These are phyloP conservation scores for Acronicta leporina DNA, from an alignment of 2,888 invertebrate genomes.

Conservation along the genomic window DNA sequence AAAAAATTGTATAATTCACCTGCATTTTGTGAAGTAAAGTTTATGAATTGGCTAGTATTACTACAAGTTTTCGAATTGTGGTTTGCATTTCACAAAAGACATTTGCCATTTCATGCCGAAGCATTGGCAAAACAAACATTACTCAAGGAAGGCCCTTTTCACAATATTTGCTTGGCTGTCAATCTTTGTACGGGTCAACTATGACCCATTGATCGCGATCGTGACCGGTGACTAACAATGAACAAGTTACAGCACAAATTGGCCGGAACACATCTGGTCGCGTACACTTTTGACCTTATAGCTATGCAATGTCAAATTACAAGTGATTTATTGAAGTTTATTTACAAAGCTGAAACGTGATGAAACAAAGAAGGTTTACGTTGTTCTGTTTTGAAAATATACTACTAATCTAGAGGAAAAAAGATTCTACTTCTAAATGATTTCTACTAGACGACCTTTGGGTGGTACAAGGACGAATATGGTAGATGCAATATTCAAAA, in stretches of 20 bases:
- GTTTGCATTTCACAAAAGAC: conserved; percentile 36
- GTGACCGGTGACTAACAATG: conserved; percentile 79
- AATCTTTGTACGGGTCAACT: conserved; percentile 65
- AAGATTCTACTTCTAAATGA: neutral
- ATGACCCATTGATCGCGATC: conserved; percentile 78
- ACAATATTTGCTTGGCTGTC: conserved; percentile 54
- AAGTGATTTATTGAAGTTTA: conserved; percentile 32
- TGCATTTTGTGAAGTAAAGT: conserved; percentile 21
- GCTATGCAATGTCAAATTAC: conserved; percentile 51
- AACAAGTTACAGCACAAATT: conserved; percentile 68
- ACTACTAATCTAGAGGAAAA: neutral
- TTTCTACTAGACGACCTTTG: no score
- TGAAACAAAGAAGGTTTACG: neutral
- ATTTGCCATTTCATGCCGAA: conserved; percentile 38
- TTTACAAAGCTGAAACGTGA: conserved; percentile 1
- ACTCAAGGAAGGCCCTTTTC: conserved; percentile 53
- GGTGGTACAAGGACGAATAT: no score
- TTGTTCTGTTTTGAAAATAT: neutral
- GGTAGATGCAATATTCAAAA: no score
- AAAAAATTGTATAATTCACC: conserved; percentile 17
- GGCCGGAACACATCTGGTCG: conserved; percentile 71
- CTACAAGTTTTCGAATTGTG: conserved; percentile 34
- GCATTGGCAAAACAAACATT: conserved; percentile 46
- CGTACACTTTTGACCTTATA: conserved; percentile 69
- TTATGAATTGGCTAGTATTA: conserved; percentile 24